Conservation (phyloP, 2,113 vertebrate species). For the Eurypyga helias region DNA sequence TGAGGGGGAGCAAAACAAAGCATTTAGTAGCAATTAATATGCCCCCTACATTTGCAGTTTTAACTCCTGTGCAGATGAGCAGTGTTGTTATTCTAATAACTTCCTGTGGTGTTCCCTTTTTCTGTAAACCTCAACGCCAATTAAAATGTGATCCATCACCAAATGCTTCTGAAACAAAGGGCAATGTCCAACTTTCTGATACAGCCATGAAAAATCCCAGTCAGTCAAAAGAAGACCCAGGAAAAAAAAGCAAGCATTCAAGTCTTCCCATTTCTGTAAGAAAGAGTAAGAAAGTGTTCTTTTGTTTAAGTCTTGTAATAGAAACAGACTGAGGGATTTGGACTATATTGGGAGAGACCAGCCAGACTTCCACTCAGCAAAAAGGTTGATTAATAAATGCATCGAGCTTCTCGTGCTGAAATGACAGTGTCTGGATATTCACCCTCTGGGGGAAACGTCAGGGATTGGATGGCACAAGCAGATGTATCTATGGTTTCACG, state of each 20-base stretch:
- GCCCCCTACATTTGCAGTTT: slow-evolving; percentile 22
- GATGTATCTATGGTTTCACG: background rate
- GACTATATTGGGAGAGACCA: background rate
- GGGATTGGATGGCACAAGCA: background rate
- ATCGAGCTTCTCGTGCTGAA: background rate
- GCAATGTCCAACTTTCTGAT: slow-evolving; percentile 43
- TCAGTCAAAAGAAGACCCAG: background rate
- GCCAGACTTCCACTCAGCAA: background rate
- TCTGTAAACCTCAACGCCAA: slow-evolving; percentile 64
- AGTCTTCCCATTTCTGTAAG: background rate
- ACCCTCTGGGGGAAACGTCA: background rate
- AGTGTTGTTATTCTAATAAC: slow-evolving; percentile 68
- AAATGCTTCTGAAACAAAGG: slow-evolving; percentile 28
- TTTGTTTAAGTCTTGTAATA: slow-evolving; percentile 13
- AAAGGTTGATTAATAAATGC: slow-evolving; percentile 25
- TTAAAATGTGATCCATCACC: slow-evolving; percentile 73
- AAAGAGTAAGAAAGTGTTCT: slow-evolving; percentile 12
- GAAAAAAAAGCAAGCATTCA: slow-evolving; percentile 2
- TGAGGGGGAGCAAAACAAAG: slow-evolving; percentile 4
- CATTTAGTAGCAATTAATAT: slow-evolving; percentile 62
- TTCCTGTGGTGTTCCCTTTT: slow-evolving; percentile 63
- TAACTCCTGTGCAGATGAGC: slow-evolving; percentile 58
- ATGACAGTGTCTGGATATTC: background rate
- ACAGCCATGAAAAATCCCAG: slow-evolving; percentile 35
- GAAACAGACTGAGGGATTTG: background rate